Conservation (phyloP, 2,888 invertebrate genomes). For the Melipona bicolor region DNA sequence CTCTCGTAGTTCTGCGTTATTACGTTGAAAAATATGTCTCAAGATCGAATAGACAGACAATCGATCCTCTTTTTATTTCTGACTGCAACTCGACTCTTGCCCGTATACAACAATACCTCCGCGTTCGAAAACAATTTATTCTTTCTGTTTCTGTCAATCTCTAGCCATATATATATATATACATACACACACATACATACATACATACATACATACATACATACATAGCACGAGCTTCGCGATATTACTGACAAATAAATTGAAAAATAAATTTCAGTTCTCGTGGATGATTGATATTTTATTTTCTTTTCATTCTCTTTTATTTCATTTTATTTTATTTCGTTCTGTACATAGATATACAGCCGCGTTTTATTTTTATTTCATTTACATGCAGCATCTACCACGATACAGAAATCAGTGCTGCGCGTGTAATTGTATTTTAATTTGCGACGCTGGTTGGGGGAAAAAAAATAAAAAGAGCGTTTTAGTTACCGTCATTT, state of each 20-base stretch:
- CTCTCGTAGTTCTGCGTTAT: not conserved
- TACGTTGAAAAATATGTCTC: constrained; percentile 14
- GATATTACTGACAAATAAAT: constrained; percentile 1
- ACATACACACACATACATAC: not conserved
- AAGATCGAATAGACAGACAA: not conserved
- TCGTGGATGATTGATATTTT: not conserved
- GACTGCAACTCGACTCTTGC: not conserved
- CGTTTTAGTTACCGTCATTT: not conserved
- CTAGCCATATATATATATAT: not conserved
- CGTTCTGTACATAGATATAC: too few species aligned
- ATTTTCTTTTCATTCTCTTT: constrained; percentile 3
- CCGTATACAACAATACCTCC: not conserved
- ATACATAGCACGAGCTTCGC: not conserved
- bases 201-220: not conserved
- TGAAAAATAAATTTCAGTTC: not conserved
- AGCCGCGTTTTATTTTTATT: not conserved
- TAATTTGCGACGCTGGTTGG: too few species aligned
- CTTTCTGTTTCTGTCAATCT: not conserved
- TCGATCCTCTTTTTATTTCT: constrained; percentile 15
- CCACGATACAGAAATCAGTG: not conserved
- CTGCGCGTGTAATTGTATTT: too few species aligned
- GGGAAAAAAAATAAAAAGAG: not conserved
- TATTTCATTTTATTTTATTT: not conserved
- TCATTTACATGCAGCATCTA: not conserved
- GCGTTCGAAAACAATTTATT: constrained; percentile 21